Evolutionary conservation across 1,140 invertebrate species (phyloP).

Genomic region (Euborellia annulipes): DNA sequence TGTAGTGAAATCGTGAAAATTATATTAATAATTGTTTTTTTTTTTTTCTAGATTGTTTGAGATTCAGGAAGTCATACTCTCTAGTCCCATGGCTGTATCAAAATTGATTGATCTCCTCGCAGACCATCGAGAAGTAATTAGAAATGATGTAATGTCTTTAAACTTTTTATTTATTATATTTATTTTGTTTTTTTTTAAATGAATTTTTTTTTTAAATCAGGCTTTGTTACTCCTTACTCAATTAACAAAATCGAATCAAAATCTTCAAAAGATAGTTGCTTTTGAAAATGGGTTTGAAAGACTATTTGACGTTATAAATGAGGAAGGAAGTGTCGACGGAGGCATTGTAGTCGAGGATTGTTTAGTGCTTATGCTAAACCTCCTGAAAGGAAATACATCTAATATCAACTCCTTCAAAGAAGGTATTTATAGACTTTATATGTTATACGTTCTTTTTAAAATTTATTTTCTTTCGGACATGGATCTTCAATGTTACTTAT

Average conservation of each 20-base stretch:
- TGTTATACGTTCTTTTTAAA: slow-evolving; percentile 1
- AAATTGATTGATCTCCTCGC: slow-evolving; percentile 91
- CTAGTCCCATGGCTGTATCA: slow-evolving; percentile 93
- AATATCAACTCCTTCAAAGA: slow-evolving; percentile 99
- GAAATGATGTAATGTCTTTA: slow-evolving; percentile 68
- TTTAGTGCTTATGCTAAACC: slow-evolving; percentile 82
- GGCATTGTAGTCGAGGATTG: slow-evolving; percentile 98
- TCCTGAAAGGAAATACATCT: slow-evolving; percentile 87
- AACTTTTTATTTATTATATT: background rate
- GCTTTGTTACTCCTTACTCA: slow-evolving; percentile 81
- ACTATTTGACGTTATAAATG: slow-evolving; percentile 80
- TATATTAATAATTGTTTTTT: slow-evolving; percentile 5
- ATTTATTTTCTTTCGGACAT: slow-evolving; percentile 2
- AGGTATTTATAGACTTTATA: slow-evolving; percentile 32
- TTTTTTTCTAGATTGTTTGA: slow-evolving; percentile 52
- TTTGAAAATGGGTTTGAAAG: slow-evolving; percentile 98
- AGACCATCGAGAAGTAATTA: slow-evolving; percentile 87
- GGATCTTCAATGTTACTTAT: background rate
- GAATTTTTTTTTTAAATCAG: slow-evolving; percentile 25
- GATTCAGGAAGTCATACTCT: slow-evolving; percentile 86
- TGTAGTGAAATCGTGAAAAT: too few relatives aligned
- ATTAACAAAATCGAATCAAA: slow-evolving; percentile 88
- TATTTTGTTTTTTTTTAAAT: background rate
- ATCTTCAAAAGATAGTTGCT: slow-evolving; percentile 98
- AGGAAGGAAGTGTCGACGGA: slow-evolving; percentile 87